phyloP scores from a whole-genome alignment of 1,140 invertebrate genomes.

The Nomia melanderi region DNA sequence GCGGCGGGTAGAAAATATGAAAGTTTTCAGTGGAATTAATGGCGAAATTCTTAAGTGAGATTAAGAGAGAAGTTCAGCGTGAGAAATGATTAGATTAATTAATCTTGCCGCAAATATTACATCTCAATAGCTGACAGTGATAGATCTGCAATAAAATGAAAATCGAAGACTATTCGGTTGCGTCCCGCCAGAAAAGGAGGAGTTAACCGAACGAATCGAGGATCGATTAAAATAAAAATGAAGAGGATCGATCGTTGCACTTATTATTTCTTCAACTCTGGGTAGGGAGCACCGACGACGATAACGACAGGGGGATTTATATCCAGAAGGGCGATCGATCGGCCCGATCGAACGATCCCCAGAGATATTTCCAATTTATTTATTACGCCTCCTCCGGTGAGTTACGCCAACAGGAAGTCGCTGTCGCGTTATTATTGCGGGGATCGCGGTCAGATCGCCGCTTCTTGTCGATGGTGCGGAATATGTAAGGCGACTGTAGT shows the following conservation, averaged over 20 bases:
- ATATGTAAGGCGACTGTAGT: not conserved
- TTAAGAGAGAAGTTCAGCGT: too few species aligned
- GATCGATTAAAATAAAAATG: not conserved
- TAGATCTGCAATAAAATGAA: too few species aligned
- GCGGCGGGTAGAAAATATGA: too few species aligned
- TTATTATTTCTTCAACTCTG: constrained; percentile 54
- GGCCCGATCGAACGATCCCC: constrained; percentile 29
- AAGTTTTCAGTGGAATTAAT: too few species aligned
- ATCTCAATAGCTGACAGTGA: too few species aligned
- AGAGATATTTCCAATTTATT: constrained; percentile 51
- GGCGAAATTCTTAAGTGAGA: too few species aligned
- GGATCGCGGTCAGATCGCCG: constrained; percentile 3
- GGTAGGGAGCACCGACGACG: constrained; percentile 25
- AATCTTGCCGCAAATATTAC: too few species aligned
- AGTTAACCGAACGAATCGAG: not conserved
- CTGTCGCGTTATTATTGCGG: constrained; percentile 43
- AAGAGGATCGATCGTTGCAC: constrained; percentile 1
- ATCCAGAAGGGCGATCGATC: constrained; percentile 38
- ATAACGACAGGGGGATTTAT: constrained; percentile 31
- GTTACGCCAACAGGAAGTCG: constrained; percentile 17
- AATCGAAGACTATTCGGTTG: too few species aligned
- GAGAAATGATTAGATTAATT: too few species aligned
- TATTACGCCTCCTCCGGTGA: constrained; percentile 25
- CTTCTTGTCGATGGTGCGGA: not conserved
- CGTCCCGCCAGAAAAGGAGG: not conserved